Percentiles rank a stretch among this genome's conserved stretches.
Evolutionary conservation across 2,888 invertebrate genomes (phyloP).

Genomic region (Tetramorium bicarinatum): DNA sequence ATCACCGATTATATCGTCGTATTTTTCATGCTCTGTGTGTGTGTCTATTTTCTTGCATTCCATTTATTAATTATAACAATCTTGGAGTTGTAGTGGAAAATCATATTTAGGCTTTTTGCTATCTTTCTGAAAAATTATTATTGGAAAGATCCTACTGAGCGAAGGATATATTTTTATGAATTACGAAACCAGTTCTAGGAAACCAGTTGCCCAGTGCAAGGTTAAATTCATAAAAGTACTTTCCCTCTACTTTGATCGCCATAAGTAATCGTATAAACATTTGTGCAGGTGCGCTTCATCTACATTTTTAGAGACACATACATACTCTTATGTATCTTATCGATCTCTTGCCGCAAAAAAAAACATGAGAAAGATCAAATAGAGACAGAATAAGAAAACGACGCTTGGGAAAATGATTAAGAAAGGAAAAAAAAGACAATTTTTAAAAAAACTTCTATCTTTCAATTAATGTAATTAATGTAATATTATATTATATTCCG

Average conservation of each 20-base stretch:
- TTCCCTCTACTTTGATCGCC: conserved; percentile 7
- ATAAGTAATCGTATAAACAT: conserved; percentile 10
- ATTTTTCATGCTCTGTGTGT: neutral
- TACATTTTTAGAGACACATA: neutral
- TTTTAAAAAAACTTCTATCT: neutral
- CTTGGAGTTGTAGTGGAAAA: neutral
- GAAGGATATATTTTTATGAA: neutral
- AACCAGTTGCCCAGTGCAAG: conserved; percentile 38
- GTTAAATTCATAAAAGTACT: conserved; percentile 36
- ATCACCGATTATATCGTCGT: neutral
- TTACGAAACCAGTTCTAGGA: conserved; percentile 27
- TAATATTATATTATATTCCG: neutral
- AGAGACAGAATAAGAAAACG: neutral
- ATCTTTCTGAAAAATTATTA: neutral
- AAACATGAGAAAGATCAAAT: neutral
- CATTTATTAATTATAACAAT: neutral
- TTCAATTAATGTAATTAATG: neutral
- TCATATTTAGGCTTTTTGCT: neutral
- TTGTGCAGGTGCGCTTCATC: conserved; percentile 22
- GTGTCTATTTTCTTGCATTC: neutral
- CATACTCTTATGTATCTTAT: neutral
- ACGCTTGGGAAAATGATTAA: neutral
- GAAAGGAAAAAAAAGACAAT: neutral
- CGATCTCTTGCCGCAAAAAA: neutral
- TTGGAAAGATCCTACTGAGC: neutral